Conservation (phyloP, 37 sponge, comb jelly and placozoan genomes). For the Aplysina aerophoba region DNA sequence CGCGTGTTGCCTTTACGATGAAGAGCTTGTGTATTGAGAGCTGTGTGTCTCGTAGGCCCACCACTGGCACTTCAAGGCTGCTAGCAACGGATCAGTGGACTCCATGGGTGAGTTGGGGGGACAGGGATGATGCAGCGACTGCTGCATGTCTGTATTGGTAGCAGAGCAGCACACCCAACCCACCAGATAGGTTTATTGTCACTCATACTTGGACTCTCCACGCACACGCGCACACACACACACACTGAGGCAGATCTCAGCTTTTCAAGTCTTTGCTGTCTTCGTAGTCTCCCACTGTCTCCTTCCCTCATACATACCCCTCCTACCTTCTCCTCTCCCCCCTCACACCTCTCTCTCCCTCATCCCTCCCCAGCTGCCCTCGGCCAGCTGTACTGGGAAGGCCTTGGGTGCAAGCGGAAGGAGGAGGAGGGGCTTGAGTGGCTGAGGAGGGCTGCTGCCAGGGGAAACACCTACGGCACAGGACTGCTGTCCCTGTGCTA, state of each 20-base stretch:
- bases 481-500: constrained; percentile 61
- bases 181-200: too few relatives aligned
- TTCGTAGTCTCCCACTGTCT: too few relatives aligned
- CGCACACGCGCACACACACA: too few relatives aligned
- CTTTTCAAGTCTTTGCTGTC: too few relatives aligned
- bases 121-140: too few relatives aligned
- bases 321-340: neutral
- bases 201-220: too few relatives aligned
- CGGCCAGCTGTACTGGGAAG: constrained; percentile 70
- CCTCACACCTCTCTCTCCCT: neutral
- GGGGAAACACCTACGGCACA: constrained; percentile 55
- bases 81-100: constrained; percentile 72
- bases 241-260: too few relatives aligned
- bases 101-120: constrained; percentile 70
- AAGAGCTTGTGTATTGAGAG: too few relatives aligned
- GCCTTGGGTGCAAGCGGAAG: constrained; percentile 42
- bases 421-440: constrained; percentile 50
- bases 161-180: too few relatives aligned
- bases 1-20: too few relatives aligned
- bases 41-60: constrained; percentile 61
- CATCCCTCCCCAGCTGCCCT: constrained; percentile 56
- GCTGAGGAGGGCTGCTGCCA: constrained; percentile 48
- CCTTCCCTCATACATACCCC: neutral
- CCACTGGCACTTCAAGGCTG: constrained; percentile 86
- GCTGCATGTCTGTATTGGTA: too few relatives aligned